Conservation (phyloP, 64 coral and sea anemone species). For the Stichodactyla mertensii region DNA sequence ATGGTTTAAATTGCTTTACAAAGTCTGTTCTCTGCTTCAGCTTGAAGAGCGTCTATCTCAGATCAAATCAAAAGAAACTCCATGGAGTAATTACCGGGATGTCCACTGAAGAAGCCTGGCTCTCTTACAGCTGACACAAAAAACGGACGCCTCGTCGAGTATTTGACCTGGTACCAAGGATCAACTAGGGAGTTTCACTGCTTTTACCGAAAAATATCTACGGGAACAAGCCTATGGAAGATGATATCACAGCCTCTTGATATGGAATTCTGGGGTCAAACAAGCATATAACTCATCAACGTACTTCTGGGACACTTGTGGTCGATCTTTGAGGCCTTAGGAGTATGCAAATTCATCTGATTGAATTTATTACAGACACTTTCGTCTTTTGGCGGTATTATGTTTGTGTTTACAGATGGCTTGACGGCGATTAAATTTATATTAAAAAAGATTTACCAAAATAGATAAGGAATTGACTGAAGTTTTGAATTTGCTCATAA, state of each 20-base stretch:
- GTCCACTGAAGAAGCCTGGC: background rate
- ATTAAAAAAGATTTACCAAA: background rate
- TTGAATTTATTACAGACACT: slow-evolving; percentile 4
- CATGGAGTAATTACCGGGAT: background rate
- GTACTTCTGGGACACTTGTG: background rate
- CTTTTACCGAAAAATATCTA: background rate
- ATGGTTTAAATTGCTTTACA: background rate
- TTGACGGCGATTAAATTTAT: background rate
- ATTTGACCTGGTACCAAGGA: background rate
- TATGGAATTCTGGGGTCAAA: background rate
- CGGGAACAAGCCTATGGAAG: background rate
- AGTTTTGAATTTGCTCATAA: background rate
- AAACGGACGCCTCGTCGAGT: background rate
- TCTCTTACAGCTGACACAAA: background rate
- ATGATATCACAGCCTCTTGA: background rate
- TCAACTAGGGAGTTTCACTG: background rate
- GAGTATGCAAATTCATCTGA: background rate
- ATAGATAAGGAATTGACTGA: slow-evolving; percentile 2
- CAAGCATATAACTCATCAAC: background rate
- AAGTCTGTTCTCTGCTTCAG: background rate
- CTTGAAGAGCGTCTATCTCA: background rate
- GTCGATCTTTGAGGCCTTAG: background rate
- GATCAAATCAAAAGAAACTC: background rate
- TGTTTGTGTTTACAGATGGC: slow-evolving; percentile 11
- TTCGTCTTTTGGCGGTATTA: background rate